phyloP scores from a whole-genome alignment of 2,888 invertebrate species.

The Hedychridium roseum region DNA sequence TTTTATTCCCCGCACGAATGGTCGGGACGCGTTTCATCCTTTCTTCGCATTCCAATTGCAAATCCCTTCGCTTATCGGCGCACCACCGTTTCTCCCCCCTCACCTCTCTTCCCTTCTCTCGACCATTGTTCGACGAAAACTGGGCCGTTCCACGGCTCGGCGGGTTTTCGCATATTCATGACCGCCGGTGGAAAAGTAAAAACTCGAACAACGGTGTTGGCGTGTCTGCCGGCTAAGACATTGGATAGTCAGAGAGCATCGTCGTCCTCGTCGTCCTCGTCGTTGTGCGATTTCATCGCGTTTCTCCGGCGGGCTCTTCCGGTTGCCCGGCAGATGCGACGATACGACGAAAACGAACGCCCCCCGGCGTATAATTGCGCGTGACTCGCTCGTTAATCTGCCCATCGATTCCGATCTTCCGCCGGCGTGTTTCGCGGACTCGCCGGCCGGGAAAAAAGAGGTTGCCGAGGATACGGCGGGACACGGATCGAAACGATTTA shows the following conservation, averaged over 20 bases:
- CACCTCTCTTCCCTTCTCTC: constrained; percentile 2
- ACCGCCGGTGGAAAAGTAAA: constrained; percentile 23
- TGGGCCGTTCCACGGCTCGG: constrained; percentile 30
- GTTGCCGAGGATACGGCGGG: constrained; percentile 17
- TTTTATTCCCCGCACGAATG: no score
- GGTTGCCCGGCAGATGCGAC: constrained; percentile 2
- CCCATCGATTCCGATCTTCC: constrained; percentile 12
- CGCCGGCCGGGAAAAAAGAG: constrained; percentile 15
- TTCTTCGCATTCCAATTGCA: constrained; percentile 4
- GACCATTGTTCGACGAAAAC: constrained; percentile 23
- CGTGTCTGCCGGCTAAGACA: constrained; percentile 15
- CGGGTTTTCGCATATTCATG: constrained; percentile 34
- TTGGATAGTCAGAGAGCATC: constrained; percentile 11
- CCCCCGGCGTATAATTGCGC: background rate
- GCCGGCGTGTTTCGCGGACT: no score
- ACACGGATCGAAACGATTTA: constrained; percentile 36
- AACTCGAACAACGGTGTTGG: constrained; percentile 6
- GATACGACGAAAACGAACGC: background rate
- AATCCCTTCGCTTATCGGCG: constrained; percentile 9
- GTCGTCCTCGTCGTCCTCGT: no score
- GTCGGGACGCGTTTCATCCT: constrained; percentile 13
- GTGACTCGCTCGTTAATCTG: background rate
- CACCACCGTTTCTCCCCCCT: constrained; percentile 3
- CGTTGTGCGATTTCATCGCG: constrained; percentile 3
- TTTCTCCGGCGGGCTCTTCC: constrained; percentile 1